phyloP scores from a whole-genome alignment of 2,797 vertebrate genomes.

The Peromyscus aztecus region DNA sequence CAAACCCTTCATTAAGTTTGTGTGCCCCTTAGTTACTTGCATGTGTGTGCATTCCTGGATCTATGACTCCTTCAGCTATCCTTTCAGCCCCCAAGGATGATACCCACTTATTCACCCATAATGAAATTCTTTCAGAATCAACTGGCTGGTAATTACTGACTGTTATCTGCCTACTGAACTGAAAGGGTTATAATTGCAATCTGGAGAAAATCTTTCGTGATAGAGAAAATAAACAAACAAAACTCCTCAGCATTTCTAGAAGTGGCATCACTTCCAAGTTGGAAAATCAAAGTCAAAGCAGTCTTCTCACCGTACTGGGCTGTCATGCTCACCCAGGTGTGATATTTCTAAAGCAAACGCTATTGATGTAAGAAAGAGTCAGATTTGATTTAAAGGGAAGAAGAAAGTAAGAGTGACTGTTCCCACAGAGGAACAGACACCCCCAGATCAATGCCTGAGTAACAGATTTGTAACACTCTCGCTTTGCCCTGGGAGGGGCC shows the following conservation, averaged over 20 bases:
- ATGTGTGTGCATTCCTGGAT: neutral
- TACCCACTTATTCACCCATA: neutral
- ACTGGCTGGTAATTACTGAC: slow-evolving; percentile 17
- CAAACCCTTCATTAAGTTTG: neutral
- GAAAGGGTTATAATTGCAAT: slow-evolving; percentile 33
- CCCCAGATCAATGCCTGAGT: slow-evolving; percentile 20
- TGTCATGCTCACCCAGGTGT: slow-evolving; percentile 51
- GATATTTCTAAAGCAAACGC: slow-evolving; percentile 65
- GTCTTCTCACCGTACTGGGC: slow-evolving; percentile 46
- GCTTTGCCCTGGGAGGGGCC: slow-evolving; percentile 16
- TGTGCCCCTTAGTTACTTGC: neutral
- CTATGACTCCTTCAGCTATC: neutral
- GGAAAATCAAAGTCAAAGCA: slow-evolving; percentile 52
- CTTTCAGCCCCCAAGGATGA: neutral
- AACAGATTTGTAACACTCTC: slow-evolving; percentile 40
- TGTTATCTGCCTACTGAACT: slow-evolving; percentile 51
- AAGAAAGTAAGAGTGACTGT: slow-evolving; percentile 38
- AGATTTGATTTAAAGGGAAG: slow-evolving; percentile 22
- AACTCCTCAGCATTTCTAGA: slow-evolving; percentile 12
- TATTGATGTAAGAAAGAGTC: slow-evolving; percentile 15
- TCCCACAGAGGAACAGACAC: neutral
- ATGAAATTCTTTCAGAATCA: slow-evolving; percentile 59
- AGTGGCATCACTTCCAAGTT: slow-evolving; percentile 14
- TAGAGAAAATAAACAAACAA: neutral
- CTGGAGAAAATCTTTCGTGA: slow-evolving; percentile 52